Evolutionary conservation across 1,140 invertebrate genomes (phyloP), one percentile per base, ranked within the genome.

Genomic region (Drosophila kurseongensis): DNA sequence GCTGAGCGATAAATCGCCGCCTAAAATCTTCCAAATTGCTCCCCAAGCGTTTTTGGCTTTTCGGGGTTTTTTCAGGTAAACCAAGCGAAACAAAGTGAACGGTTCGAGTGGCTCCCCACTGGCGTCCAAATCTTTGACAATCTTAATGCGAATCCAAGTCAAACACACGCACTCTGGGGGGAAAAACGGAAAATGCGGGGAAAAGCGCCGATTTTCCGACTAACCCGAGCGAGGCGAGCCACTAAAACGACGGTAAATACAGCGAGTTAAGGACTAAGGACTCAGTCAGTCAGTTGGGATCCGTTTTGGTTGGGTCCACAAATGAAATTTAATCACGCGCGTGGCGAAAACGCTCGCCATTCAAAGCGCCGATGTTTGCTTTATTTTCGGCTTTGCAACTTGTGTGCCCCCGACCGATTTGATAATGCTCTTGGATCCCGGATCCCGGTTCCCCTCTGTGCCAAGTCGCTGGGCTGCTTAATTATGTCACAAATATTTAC

Each of bases 401-500:
- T 76, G 62, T 78, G 59, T 10, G 48, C 72, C 79, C 76, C 75
- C 78, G 54, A 55, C 71, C 45, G 80, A 69, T 78, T 84, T 84
- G 80, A 80, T 79, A 83, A 83, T 82, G 62, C 65, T 16, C 32
- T 10, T 16, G 13, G 44, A 8, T 47, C 48, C 35, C 50, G 6
- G 1, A 29, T 9, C 29, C 40, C 18, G n/a, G 67, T 51, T 56
- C 58, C 61, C 58, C 60, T 29, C 58, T 67, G 48, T 77, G 78
- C 6, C 29, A 32, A 32, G 29, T 32, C 29, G 29, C 67, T 32
- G 62, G 66, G 55, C 58, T 71, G 84, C 84, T 88, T 88, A 88
- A 88, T 88, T 88, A 86, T 86, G 83, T 86, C 83, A 88, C 84
- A 88, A 88, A 88, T 88, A 88, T 88, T 88, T 88, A 88, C 84